Evolutionary conservation across 2,888 invertebrate species (phyloP).

Genomic region (Phengaris alcon): DNA sequence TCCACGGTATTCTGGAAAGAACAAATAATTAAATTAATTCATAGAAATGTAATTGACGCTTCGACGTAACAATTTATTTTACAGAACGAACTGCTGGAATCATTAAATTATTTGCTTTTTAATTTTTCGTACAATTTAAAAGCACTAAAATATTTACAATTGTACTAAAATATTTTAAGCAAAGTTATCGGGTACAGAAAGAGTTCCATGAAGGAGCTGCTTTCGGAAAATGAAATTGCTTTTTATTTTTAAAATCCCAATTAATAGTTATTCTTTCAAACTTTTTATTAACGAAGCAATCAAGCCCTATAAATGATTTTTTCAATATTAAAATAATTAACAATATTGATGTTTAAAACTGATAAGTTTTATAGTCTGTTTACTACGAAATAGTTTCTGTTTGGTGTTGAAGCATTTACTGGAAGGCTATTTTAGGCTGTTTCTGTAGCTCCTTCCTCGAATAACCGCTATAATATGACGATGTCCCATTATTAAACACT

Average conservation of each 20-base stretch:
- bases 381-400: not conserved
- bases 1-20: constrained; percentile 72
- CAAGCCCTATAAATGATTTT: not conserved
- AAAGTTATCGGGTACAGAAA: no score
- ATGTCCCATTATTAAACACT: constrained; percentile 6
- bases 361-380: not conserved
- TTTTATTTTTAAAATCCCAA: no score
- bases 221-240: no score
- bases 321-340: not conserved
- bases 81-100: no score
- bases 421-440: not conserved
- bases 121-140: no score
- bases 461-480: not conserved
- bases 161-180: no score
- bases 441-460: not conserved
- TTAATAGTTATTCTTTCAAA: no score
- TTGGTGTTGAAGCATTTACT: not conserved
- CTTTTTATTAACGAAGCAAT: not conserved
- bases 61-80: no score
- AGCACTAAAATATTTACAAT: no score
- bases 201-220: no score
- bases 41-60: not conserved
- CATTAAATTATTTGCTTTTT: no score
- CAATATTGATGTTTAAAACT: not conserved
- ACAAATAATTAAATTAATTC: not conserved